Conservation (phyloP, 2,797 vertebrate species). For the Sphenopsis melanotis region DNA sequence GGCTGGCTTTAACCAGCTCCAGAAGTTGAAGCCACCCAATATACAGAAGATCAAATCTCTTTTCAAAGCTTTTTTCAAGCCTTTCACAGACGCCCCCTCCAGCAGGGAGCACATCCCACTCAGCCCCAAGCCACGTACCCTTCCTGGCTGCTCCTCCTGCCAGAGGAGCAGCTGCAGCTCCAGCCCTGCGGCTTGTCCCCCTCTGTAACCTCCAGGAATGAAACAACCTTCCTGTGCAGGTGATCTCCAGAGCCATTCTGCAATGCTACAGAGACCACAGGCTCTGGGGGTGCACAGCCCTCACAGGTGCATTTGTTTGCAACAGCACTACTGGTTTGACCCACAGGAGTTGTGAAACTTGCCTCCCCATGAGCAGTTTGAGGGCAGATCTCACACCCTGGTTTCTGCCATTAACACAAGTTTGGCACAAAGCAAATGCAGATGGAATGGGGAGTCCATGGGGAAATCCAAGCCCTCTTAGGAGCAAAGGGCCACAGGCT, state of each 20-base stretch:
- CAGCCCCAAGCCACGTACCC: neutral
- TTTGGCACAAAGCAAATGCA: neutral
- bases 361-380: neutral
- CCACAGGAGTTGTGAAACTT: neutral
- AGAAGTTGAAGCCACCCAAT: too few relatives aligned
- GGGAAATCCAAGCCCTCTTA: neutral
- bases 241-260: neutral
- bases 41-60: too few relatives aligned
- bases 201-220: fast-evolving
- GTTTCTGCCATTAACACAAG: neutral
- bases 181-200: neutral
- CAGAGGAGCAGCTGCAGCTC: too few relatives aligned
- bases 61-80: too few relatives aligned
- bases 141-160: too few relatives aligned
- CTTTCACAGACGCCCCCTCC: too few relatives aligned
- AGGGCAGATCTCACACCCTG: neutral
- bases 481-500: neutral
- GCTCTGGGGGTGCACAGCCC: neutral
- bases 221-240: neutral
- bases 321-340: neutral
- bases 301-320: neutral
- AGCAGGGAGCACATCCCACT: neutral
- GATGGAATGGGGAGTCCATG: neutral
- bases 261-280: neutral
- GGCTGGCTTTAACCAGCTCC: too few relatives aligned